Base-by-base conservation (phyloP, 2,113 vertebrate genomes). In the Triplophysa dalaica region DNA sequence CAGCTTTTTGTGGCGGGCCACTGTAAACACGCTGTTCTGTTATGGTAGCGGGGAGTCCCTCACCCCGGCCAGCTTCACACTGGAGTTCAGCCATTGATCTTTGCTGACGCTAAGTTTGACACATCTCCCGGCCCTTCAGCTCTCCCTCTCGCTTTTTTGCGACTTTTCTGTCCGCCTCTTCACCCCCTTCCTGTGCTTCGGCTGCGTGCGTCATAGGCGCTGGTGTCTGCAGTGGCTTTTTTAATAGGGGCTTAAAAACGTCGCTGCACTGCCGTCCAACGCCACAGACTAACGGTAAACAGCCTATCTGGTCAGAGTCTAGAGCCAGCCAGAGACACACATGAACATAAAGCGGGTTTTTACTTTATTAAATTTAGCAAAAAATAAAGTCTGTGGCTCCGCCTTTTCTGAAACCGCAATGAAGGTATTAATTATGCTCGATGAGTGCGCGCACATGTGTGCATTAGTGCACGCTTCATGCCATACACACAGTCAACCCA, bases 241-340 rank as follows among this genome's bases (percentile, higher is more conserved):
- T 84, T 84, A 81, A 84, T 66, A 78, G 77, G 76, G 80, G 45
- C 80, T 82, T 29, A 84, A 82, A 84, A 76, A 84, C 82, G 80
- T 70, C 58, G 52, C 68, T 52, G 67, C 65, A 65, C 45, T 26
- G 24, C 72, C 60, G 45, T 83, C 82, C 68, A 83, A 77, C 66
- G 52, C 75, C 83, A 84, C 83, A 84, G 83, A 84, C 83, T 84
- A 81, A 84, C 79, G 75, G 83, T 84, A 84, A 84, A 84, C 83
- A 81, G 76, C 63, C 38, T n/a, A 75, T 81, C 79, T 84, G 83
- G 80, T 82, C 80, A 81, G 50, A 69, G 24, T 60, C 0, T 19
- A 24, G 70, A 52, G 52, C 79, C 75, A 84, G 75, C 58, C 75
- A 66, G 56, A 67, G 22, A 58, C 80, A 82, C 29, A 45, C 80